These are phyloP conservation scores for Ctenoplectra terminalis DNA, from an alignment of 1,140 invertebrate genomes.

Conservation along the genomic window DNA sequence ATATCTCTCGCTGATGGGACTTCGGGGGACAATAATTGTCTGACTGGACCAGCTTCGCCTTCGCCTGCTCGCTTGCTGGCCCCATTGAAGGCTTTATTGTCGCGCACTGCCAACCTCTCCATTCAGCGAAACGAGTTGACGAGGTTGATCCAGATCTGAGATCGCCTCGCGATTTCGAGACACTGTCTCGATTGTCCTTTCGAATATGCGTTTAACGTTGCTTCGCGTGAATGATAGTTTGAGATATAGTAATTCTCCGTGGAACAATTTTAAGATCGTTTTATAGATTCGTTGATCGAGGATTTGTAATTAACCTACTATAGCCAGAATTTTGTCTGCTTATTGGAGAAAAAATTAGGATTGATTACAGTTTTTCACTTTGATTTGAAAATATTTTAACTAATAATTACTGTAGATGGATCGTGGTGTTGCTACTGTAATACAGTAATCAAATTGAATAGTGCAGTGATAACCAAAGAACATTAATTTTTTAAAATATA, in stretches of 20 bases:
- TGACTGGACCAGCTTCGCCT: conserved; percentile 15
- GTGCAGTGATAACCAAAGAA: too few relatives aligned
- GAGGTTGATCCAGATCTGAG: conserved; percentile 30
- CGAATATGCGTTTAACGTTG: not conserved
- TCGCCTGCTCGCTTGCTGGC: conserved; percentile 24
- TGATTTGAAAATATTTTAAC: too few relatives aligned
- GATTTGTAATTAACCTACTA: too few relatives aligned
- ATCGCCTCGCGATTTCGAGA: not conserved
- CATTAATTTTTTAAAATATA: too few relatives aligned
- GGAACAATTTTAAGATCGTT: too few relatives aligned
- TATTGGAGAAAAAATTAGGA: too few relatives aligned
- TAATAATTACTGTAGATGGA: too few relatives aligned
- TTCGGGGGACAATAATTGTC: conserved; percentile 73
- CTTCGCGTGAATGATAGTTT: not conserved
- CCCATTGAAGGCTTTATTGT: conserved; percentile 59
- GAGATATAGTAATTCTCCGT: not conserved
- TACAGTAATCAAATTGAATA: too few relatives aligned
- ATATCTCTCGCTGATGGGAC: conserved; percentile 70
- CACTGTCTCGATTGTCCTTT: not conserved
- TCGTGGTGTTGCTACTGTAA: too few relatives aligned
- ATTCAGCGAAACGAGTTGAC: conserved; percentile 30
- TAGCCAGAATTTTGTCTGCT: too few relatives aligned
- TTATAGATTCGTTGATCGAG: too few relatives aligned
- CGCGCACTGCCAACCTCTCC: conserved; percentile 3
- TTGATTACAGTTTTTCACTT: too few relatives aligned